phyloP scores from a whole-genome alignment of 2,888 invertebrate species.

The Drosophila acutilabella region DNA sequence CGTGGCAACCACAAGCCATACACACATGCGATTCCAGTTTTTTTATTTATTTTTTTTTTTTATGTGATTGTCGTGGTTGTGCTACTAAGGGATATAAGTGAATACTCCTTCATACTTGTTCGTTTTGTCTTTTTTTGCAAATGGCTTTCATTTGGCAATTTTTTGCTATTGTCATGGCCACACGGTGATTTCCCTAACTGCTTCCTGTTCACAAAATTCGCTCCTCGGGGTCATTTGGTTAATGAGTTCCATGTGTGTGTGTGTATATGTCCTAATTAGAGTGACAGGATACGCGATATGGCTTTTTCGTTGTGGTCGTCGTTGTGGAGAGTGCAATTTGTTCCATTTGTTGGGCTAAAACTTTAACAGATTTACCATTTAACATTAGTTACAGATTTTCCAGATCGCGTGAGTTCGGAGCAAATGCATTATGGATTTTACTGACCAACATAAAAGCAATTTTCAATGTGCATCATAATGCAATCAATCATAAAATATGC shows the following conservation, averaged over 20 bases:
- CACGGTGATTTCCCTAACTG: neutral
- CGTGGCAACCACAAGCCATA: constrained; percentile 15
- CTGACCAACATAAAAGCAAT: constrained; percentile 45
- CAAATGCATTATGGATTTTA: neutral
- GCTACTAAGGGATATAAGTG: constrained; percentile 1
- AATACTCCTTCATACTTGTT: constrained; percentile 7
- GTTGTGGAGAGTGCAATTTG: neutral
- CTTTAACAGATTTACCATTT: constrained; percentile 5
- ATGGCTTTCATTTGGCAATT: constrained; percentile 3
- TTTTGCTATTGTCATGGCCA: constrained; percentile 8
- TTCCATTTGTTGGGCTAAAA: constrained; percentile 1
- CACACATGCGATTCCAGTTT: neutral
- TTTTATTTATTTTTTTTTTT: constrained; percentile 1
- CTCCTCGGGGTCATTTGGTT: constrained; percentile 30
- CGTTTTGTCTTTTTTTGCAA: neutral
- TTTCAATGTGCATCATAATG: constrained; percentile 61
- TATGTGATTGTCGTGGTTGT: constrained; percentile 8
- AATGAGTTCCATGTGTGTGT: constrained; percentile 37
- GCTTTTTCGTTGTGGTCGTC: constrained; percentile 18
- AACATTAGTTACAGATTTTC: constrained; percentile 2
- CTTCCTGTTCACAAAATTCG: constrained; percentile 3
- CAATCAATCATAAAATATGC: constrained; percentile 71
- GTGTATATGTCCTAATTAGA: constrained; percentile 19
- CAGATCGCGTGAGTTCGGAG: neutral
- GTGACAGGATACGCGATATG: constrained; percentile 17